Evolutionary conservation across 2,888 invertebrate genomes (phyloP), one percentile per base, ranked within the genome.

Genomic region (Entomobrya multifasciata): DNA sequence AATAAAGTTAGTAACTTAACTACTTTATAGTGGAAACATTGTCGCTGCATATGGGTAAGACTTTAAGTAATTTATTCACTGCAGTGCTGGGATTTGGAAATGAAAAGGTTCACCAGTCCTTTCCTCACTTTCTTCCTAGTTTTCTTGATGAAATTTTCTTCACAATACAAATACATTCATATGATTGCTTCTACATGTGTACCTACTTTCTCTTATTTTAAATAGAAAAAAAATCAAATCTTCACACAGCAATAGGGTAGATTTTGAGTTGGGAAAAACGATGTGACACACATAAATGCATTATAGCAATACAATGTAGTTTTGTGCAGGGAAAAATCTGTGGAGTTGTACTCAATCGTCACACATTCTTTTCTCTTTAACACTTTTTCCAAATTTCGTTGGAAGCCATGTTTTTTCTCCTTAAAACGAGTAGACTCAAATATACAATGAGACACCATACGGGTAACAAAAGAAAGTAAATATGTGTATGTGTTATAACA

Each of bases 331-430:
- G 47, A 27, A 52, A 62, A 79, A 79, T 62, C 79, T 79, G 79
- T 49, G n/a, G n/a, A n/a, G n/a, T n/a, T 49, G 65, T 65, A 17
- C 17, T 65, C 79, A 79, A 65, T 79, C 79, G 65, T 79, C 79
- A 79, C 65, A 57, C 20, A 65, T 65, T 49, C 79, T 65, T 65
- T 47, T 49, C 79, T 79, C 79, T 36, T 79, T 79, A 79, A 30
- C 79, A 79, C 49, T 30, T 79, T n/a, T 79, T 20, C n/a, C 44
- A 47, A 65, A 60, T 27, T 79, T 65, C 65, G 60, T 60, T 36
- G 41, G 36, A 20, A 36, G 20, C 8, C n/a, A 15, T n/a, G 30
- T 13, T 27, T 62, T n/a, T 65, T 65, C 20, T 62, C 15, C 10
- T 55, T 13, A 57, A 1, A 25, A 57, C n/a, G n/a, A n/a, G 20